Base-by-base conservation (phyloP, 2,888 invertebrate genomes). In the Celastrina argiolus region DNA sequence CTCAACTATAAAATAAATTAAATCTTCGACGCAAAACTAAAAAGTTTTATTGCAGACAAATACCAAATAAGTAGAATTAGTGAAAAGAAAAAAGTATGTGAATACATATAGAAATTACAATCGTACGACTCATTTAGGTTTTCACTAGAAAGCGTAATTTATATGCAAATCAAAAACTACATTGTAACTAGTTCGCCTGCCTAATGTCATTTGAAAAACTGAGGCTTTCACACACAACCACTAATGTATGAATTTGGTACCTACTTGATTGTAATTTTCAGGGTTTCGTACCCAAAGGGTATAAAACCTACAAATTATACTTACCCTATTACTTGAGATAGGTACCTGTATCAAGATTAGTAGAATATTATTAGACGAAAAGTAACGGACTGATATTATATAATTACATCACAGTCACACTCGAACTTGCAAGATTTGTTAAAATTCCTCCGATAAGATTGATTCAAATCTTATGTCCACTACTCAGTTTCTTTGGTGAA, bases 131-230 rank as follows among this genome's bases (percentile, higher is more conserved):
- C 2, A 22, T 12, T 51, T 22, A 18, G 51, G 18, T 45, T 45
- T 45, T 18, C 6, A 3, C 45, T 18, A 7, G 16, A 45, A 45
- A 45, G 18, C 22, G 18, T 22, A 51, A 51, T 22, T 51, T 51
- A 51, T 51, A 51, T 51, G 51, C 22, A 51, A 51, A 51, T 51
- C 22, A 51, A 18, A 51, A 51, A 51, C 18, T 51, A 51, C 22
- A 12, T 12, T 51, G 51, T 51, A n/a, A n/a, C n/a, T n/a, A n/a
- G n/a, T n/a, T n/a, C n/a, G 16, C 22, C 10, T 22, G 12, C 22
- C 2, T 51, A 45, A 45, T 18, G 18, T 12, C 51, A 51, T 51
- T 51, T 22, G 12, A 22, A 51, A 22, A 51, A 10, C 12, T 51
- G 16, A 18, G 45, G 31, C 2, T 2, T 31, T 31, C 1, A 31